These are phyloP conservation scores for Lacerta bilineata DNA, from an alignment of 2,797 vertebrate genomes.

Conservation along the genomic window DNA sequence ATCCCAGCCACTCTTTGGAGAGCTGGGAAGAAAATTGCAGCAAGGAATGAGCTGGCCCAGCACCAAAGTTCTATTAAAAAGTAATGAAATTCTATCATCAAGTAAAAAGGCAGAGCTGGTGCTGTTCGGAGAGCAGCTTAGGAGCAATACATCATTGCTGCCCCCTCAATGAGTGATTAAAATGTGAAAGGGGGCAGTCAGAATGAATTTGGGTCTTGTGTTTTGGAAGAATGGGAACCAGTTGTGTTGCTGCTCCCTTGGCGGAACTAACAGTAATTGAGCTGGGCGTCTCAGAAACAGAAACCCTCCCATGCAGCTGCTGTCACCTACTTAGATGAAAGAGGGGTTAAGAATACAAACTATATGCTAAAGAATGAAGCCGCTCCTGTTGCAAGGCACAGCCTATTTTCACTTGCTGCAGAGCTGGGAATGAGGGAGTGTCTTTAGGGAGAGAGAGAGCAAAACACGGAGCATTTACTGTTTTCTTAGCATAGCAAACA, in stretches of 20 bases:
- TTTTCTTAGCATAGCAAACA: neutral
- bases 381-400: neutral
- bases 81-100: conserved; percentile 53
- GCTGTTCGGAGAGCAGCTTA: conserved; percentile 46
- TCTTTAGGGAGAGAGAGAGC: neutral
- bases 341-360: conserved; percentile 61
- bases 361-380: conserved; percentile 56
- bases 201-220: conserved; percentile 57
- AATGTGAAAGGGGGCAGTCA: conserved; percentile 47
- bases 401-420: conserved; percentile 3
- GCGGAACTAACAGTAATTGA: conserved; percentile 45
- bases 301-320: conserved; percentile 41
- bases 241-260: conserved; percentile 14
- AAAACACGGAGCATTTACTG: neutral
- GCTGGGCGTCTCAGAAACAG: conserved; percentile 34
- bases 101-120: conserved; percentile 41
- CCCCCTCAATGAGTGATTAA: conserved; percentile 52
- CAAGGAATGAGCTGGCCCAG: conserved; percentile 40
- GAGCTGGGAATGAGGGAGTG: neutral
- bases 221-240: conserved; percentile 37
- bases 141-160: conserved; percentile 9
- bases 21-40: conserved; percentile 48
- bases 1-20: conserved; percentile 30
- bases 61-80: conserved; percentile 46
- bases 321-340: conserved; percentile 43